Base-by-base conservation (phyloP, 1,140 invertebrate species). In the Brachionus angularis region DNA sequence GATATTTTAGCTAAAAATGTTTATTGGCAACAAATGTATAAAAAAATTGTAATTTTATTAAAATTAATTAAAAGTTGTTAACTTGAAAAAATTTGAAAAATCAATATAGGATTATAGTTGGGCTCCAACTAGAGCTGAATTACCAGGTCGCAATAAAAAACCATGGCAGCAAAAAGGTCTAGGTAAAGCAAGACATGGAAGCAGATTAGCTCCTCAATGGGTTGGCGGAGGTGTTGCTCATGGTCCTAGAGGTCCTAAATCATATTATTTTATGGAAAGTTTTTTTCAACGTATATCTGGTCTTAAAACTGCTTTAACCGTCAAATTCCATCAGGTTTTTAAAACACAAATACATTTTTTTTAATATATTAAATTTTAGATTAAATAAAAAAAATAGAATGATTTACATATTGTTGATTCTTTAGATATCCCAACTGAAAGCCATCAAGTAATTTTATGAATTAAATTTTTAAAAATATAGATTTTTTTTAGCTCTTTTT, bases 111-210 rank as follows among this genome's bases (percentile, higher is more conserved):
- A 81, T 75, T 84, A 78, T 74, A 52, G 33, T n/a, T 73, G 87
- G 76, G 84, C 87, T 5, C 88, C 89, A 80, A 86, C 86, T 0
- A 83, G 89, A 67, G 87, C 88, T 16, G 95, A 98, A 84, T 86
- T 92, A 64, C 80, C 85, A 52, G 93, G 93, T 62, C 90, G 91
- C 69, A 91, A 80, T 3, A 83, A 85, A 33, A 97, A 96, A 77
- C 93, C 93, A 0, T 95, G 92, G 91, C 91, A 89, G 5, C 96
- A 98, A 78, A 99, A 99, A 84, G 93, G 92, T 72, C 76, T 78
- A 18, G 95, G 96, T 0, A 84, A 86, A 75, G 89, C 95, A 25
- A 83, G 96, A 44, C 92, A 95, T 80, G 92, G 93, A 29, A 93
- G 89, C 46, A 91, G 90, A 72, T 84, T 91, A 73, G 91, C 92